These are phyloP conservation scores for Erethizon dorsatum DNA, from an alignment of 2,797 vertebrate genomes.

Conservation along the genomic window DNA sequence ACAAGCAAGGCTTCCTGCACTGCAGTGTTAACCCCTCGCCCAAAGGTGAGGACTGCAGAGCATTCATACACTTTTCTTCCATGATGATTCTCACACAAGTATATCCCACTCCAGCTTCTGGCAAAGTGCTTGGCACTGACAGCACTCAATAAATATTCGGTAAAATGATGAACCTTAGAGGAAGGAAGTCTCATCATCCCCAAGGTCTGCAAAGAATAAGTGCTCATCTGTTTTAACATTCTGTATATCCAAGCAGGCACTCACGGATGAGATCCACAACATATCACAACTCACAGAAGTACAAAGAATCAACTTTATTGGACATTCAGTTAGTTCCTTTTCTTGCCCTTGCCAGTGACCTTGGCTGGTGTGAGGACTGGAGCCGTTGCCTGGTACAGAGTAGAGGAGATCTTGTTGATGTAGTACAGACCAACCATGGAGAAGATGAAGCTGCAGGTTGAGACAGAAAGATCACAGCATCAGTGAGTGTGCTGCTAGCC, in stretches of 20 bases:
- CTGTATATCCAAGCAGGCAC: not conserved
- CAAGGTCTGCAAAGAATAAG: not conserved
- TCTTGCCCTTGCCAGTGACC: slow-evolving; percentile 94
- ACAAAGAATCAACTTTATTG: slow-evolving; percentile 84
- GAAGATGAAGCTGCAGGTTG: slow-evolving; percentile 89
- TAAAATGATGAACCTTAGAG: not conserved
- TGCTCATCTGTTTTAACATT: not conserved
- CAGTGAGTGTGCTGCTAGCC: not conserved
- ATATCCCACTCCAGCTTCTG: not conserved
- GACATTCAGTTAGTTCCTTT: slow-evolving; percentile 93
- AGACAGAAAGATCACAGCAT: accelerated
- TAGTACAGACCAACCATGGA: slow-evolving; percentile 95
- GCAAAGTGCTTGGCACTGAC: not conserved
- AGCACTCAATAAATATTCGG: not conserved
- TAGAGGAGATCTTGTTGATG: slow-evolving; percentile 98
- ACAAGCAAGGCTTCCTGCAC: not conserved
- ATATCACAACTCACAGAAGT: slow-evolving; percentile 3
- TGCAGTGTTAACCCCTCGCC: not conserved
- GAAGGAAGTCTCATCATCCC: not conserved
- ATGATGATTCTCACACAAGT: not conserved
- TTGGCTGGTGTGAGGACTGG: slow-evolving; percentile 91
- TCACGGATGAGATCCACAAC: not conserved
- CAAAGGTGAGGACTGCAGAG: not conserved
- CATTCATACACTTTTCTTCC: not conserved
- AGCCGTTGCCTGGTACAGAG: slow-evolving; percentile 94